Percentiles rank a stretch among this genome's conserved stretches.
Conservation (phyloP, 1,140 invertebrate species). For the Colletes latitarsis region DNA sequence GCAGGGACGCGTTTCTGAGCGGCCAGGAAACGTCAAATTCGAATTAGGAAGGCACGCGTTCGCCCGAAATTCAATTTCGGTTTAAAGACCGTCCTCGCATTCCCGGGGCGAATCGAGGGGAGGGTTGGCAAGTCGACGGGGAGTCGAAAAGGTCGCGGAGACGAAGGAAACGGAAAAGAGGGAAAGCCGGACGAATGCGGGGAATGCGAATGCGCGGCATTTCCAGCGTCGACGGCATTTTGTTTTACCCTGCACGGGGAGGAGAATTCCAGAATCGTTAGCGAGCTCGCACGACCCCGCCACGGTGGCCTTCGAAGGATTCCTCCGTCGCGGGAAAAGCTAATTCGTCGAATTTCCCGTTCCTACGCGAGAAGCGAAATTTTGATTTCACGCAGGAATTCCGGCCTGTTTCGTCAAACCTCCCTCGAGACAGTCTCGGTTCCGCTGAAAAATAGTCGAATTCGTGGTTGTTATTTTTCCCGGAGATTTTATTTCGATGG, state of each 20-base stretch:
- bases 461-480: too few relatives aligned
- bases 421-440: too few relatives aligned
- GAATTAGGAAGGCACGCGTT: slow-evolving; percentile 62
- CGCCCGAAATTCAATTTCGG: slow-evolving; percentile 65
- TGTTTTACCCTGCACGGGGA: slow-evolving; percentile 14
- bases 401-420: too few relatives aligned
- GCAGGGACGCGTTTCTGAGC: neutral
- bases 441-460: too few relatives aligned
- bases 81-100: slow-evolving; percentile 47
- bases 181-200: slow-evolving; percentile 1
- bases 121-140: slow-evolving; percentile 1
- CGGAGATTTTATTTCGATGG: too few relatives aligned
- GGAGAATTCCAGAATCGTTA: slow-evolving; percentile 41
- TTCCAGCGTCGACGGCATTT: slow-evolving; percentile 36
- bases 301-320: neutral
- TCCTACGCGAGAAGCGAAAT: neutral
- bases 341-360: slow-evolving; percentile 14
- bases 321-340: neutral
- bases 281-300: neutral
- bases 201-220: slow-evolving; percentile 38
- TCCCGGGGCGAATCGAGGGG: slow-evolving; percentile 30
- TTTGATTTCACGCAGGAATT: neutral
- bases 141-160: neutral
- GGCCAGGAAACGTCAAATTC: slow-evolving; percentile 62
- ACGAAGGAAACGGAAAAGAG: slow-evolving; percentile 28